Base-by-base conservation (phyloP, 2,888 invertebrate genomes). In the Cephalotes varians region DNA sequence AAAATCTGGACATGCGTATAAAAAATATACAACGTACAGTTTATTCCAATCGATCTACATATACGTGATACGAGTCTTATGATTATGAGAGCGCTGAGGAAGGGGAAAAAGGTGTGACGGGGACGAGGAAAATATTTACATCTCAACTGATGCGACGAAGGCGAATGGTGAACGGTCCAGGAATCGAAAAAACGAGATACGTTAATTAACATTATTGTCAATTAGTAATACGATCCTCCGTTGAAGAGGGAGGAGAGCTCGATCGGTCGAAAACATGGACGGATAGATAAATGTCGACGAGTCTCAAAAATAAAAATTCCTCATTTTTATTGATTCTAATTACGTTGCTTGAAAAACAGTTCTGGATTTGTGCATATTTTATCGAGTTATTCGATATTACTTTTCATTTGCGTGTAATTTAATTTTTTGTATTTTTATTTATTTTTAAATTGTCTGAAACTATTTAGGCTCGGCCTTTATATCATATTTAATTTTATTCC, bases 1-100 rank as follows among this genome's bases (percentile, higher is more conserved):
- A 86, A 90, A 85, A 72, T 81, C 60, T 83, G 85, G 62, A 81
- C 88, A 82, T 90, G 87, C 79, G 88, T 92, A 92, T 92, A 92
- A 93, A 84, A 94, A 94, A 93, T 94, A 93, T 93, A 94, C 92
- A 94, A 92, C 89, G 87, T 91, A 93, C 87, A 92, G 87, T 94
- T 94, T 94, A 94, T 94, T 93, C 91, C 90, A 85, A 89, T 89
- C 86, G 82, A 86, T 87, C 90, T 92, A 91, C 89, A 91, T 88
- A 64, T 77, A 83, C 80, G 74, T 65, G 64, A 28, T 76, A 76
- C 76, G 65, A 76, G 51, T 49, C 87, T 89, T 90, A 88, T 44
- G 49, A 77, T 83, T 84, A 87, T 40, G 62, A 25, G 62, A 77
- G 80, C 60, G 80, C 72, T 62, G 87, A 86, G 69, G 86, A 89